Conservation (phyloP, 2,113 vertebrate species). For the Plectropomus leopardus region DNA sequence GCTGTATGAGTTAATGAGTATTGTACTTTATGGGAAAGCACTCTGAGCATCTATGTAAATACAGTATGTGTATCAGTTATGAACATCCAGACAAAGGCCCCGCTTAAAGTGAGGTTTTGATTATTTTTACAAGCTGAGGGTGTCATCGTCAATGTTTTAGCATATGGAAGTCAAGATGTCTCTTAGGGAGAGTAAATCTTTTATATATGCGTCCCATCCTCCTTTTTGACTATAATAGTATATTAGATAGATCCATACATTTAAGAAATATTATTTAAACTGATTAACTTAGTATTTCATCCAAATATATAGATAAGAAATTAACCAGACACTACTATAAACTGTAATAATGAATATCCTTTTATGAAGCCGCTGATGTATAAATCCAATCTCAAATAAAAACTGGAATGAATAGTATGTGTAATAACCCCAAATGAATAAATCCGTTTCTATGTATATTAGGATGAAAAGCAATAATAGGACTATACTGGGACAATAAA, state of each 20-base stretch:
- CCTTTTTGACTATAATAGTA: conserved; percentile 71
- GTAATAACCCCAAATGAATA: conserved; percentile 66
- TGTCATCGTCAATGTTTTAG: conserved; percentile 64
- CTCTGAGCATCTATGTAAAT: conserved; percentile 79
- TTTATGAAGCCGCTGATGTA: conserved; percentile 73
- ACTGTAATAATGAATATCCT: conserved; percentile 74
- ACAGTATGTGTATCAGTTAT: conserved; percentile 67
- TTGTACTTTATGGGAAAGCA: conserved; percentile 69
- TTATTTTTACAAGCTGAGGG: conserved; percentile 70
- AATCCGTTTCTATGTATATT: conserved; percentile 72
- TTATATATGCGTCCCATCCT: conserved; percentile 72
- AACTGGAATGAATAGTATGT: conserved; percentile 54
- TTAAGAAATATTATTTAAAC: conserved; percentile 79
- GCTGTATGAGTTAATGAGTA: conserved; percentile 71
- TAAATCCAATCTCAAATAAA: conserved; percentile 63
- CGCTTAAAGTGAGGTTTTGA: conserved; percentile 62
- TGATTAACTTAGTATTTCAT: conserved; percentile 77
- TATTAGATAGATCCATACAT: conserved; percentile 80
- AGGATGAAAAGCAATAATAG: conserved; percentile 81
- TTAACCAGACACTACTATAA: conserved; percentile 76
- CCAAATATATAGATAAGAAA: conserved; percentile 76
- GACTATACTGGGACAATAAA: conserved; percentile 73
- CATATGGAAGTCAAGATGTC: conserved; percentile 55
- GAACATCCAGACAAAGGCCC: conserved; percentile 65
- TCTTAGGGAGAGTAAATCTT: conserved; percentile 65